phyloP scores from a whole-genome alignment of 2,888 invertebrate genomes.

The Leptodirus hochenwartii region DNA sequence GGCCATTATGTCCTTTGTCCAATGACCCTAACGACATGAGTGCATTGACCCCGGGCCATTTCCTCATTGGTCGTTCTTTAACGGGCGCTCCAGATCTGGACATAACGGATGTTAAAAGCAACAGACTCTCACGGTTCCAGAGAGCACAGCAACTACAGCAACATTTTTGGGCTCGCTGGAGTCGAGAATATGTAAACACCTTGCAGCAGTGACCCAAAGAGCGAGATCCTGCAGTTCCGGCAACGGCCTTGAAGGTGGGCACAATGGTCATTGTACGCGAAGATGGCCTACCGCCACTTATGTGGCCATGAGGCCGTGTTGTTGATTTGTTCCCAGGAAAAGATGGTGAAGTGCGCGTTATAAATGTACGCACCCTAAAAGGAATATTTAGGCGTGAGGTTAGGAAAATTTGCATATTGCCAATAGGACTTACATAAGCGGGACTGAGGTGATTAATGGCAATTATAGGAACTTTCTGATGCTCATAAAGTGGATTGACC shows the following conservation, averaged over 20 bases:
- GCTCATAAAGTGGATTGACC: too few species aligned
- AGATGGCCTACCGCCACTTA: slow-evolving; percentile 5
- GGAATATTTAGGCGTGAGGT: too few species aligned
- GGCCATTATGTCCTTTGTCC: slow-evolving; percentile 11
- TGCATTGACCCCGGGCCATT: slow-evolving; percentile 13
- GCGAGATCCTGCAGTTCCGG: background rate
- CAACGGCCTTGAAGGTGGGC: slow-evolving; percentile 2
- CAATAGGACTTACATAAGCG: too few species aligned
- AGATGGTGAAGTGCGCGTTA: slow-evolving; percentile 5
- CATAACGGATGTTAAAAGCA: slow-evolving; percentile 1
- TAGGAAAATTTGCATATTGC: too few species aligned
- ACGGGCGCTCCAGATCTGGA: slow-evolving; percentile 11
- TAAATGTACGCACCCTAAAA: slow-evolving; percentile 2
- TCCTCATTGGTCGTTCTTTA: slow-evolving; percentile 9
- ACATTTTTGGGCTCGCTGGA: slow-evolving; percentile 8
- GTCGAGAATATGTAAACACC: slow-evolving; percentile 4
- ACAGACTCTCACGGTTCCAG: slow-evolving; percentile 5
- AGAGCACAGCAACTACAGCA: slow-evolving; percentile 4
- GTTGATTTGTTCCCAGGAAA: slow-evolving; percentile 3
- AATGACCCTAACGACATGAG: slow-evolving; percentile 9
- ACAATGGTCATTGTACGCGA: slow-evolving; percentile 6
- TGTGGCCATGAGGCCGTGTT: slow-evolving; percentile 3
- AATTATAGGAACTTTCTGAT: too few species aligned
- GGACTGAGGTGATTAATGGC: too few species aligned
- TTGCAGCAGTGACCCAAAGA: slow-evolving; percentile 4